Evolutionary conservation across 1,140 invertebrate genomes (phyloP), one percentile per base, ranked within the genome.

Genomic region (Mesaphorura yosii): DNA sequence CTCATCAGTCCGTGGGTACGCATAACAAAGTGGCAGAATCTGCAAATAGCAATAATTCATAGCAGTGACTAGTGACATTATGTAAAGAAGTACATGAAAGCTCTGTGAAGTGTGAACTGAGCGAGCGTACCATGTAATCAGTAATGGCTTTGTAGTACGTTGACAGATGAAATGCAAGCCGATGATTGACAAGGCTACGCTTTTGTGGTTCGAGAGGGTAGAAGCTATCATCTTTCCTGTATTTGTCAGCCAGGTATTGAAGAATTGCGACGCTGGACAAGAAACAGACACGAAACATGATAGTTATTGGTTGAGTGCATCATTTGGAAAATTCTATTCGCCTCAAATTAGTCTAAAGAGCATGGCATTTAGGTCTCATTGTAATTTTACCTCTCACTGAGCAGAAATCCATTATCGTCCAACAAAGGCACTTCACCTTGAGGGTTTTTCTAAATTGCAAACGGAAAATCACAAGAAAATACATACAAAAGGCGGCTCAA

Each of bases 341-440:
- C n/a, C n/a, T n/a, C n/a, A n/a, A n/a, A n/a, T n/a, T n/a, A n/a
- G n/a, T n/a, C n/a, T n/a, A n/a, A 46, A 26, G 28, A 12, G 17
- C 10, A 7, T 7, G 10, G 7, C 40, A 41, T 41, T 17, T 17
- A 41, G 19, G 7, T 17, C 17, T 41, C 40, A 12, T 37, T 37
- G 12, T 17, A 12, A 46, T 15, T 20, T 58, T 69, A 76, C 75
- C 75, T 84, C 68, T 86, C 82, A 19, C 82, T 75, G 39, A 86
- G 68, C 48, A 74, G 70, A 59, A 85, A 80, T 19, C 82, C 82
- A 60, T 79, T 72, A 58, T 86, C 83, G 45, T 84, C 78, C 47
- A 86, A 66, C 0, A 83, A 78, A 0, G 83, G 83, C 58, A 85
- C 82, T 70, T 85, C 82, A 66, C 83, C 83, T 70, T 86, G 82